Evolutionary conservation across 2,113 vertebrate species (phyloP).

Genomic region (Bubo scandiacus): DNA sequence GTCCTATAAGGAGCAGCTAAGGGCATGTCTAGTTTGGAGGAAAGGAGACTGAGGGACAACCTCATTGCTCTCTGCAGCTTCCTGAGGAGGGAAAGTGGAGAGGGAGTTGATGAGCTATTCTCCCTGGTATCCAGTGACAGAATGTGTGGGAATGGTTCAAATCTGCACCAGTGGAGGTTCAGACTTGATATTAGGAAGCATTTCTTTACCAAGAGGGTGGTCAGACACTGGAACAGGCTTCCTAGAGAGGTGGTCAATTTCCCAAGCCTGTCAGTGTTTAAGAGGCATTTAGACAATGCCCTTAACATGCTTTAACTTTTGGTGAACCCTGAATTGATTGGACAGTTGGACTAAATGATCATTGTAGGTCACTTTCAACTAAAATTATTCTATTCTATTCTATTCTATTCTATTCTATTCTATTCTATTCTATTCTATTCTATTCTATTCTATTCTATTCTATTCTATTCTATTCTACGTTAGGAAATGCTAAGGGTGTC

Average conservation of each 20-base stretch:
- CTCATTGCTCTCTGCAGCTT: not conserved
- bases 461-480: no score
- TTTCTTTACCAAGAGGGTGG: not conserved
- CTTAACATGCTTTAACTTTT: not conserved
- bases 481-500: not conserved
- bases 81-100: not conserved
- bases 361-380: not conserved
- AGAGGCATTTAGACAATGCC: not conserved
- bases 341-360: not conserved
- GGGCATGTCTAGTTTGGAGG: not conserved
- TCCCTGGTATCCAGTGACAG: no score
- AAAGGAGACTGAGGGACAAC: not conserved
- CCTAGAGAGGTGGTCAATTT: not conserved
- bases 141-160: not conserved
- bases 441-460: not conserved
- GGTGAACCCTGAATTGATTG: not conserved
- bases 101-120: not conserved
- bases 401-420: not conserved
- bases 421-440: not conserved
- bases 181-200: not conserved
- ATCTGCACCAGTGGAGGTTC: not conserved
- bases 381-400: not conserved
- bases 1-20: not conserved
- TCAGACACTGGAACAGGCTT: not conserved
- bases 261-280: not conserved